Conservation (phyloP, 1,140 invertebrate genomes). For the Apis florea region DNA sequence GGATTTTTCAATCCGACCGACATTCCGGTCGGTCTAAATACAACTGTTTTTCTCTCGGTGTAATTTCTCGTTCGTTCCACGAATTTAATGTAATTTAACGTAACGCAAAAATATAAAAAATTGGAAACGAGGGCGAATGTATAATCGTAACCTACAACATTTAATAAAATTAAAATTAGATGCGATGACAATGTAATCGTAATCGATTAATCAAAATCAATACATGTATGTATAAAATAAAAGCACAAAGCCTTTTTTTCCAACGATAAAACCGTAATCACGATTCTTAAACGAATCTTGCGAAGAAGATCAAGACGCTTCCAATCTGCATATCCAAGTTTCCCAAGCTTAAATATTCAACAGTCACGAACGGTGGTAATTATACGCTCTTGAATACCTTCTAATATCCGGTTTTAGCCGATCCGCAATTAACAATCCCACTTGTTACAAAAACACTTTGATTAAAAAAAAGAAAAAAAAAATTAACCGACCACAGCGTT, state of each 20-base stretch:
- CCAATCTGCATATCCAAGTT: constrained; percentile 23
- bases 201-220: not conserved
- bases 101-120: not conserved
- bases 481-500: no score
- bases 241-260: not conserved
- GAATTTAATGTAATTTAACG: not conserved
- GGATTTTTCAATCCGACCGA: constrained; percentile 40
- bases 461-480: not conserved
- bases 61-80: not conserved
- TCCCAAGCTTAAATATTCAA: constrained; percentile 33
- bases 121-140: not conserved
- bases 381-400: constrained; percentile 16
- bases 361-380: constrained; percentile 2
- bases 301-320: constrained; percentile 5
- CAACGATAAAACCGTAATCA: not conserved
- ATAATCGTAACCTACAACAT: no score
- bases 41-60: no score
- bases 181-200: not conserved
- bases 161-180: not conserved
- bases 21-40: not conserved
- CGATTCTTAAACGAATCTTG: not conserved
- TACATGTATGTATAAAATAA: not conserved
- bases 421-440: constrained; percentile 15
- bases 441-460: not conserved
- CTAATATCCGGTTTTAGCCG: constrained; percentile 1